Conservation (phyloP, 2,113 vertebrate genomes). For the Forbesichthys papilliferus region DNA sequence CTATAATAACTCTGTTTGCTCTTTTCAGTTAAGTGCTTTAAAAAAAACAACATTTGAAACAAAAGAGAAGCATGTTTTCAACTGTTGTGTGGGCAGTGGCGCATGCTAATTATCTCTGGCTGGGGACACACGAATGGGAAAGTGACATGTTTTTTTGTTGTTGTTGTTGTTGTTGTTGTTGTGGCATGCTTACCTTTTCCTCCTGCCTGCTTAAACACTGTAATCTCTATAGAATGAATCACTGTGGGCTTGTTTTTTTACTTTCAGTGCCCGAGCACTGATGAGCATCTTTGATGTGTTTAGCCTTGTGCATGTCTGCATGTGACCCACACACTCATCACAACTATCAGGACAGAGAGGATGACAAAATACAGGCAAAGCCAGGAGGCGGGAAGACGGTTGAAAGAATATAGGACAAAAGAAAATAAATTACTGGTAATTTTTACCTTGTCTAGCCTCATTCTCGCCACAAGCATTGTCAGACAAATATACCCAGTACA, state of each 20-base stretch:
- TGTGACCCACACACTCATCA: constrained; percentile 14
- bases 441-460: constrained; percentile 1
- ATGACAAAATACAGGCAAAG: constrained; percentile 3
- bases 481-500: neutral
- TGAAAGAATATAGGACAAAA: constrained; percentile 10
- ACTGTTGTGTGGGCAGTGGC: constrained; percentile 14
- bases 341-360: neutral
- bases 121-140: constrained; percentile 33
- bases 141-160: constrained; percentile 17
- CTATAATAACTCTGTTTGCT: constrained; percentile 10
- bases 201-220: constrained; percentile 58
- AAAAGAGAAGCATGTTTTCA: constrained; percentile 21
- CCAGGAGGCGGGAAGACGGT: neutral
- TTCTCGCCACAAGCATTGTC: constrained; percentile 22
- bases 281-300: constrained; percentile 51
- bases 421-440: neutral
- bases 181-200: constrained; percentile 50
- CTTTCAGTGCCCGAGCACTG: constrained; percentile 34
- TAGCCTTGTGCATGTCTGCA: constrained; percentile 33
- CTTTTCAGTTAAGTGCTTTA: constrained; percentile 7
- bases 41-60: neutral
- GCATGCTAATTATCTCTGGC: constrained; percentile 58
- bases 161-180: constrained; percentile 13
- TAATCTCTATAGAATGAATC: constrained; percentile 43
- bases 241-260: constrained; percentile 29